These are phyloP conservation scores for Streblospio benedicti DNA, from an alignment of 1,140 invertebrate genomes.

Conservation along the genomic window DNA sequence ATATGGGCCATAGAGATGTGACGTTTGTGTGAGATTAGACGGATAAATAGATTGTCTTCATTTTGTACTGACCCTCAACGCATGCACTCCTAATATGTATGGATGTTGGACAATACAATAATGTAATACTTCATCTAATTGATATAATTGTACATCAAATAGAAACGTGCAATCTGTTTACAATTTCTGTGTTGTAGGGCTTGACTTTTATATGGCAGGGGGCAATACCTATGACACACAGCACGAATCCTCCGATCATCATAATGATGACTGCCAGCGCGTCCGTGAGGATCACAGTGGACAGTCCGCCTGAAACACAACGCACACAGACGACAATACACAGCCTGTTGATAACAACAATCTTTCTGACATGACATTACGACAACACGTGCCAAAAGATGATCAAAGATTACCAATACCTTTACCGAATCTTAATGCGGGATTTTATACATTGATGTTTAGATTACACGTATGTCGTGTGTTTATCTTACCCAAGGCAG, in stretches of 20 bases:
- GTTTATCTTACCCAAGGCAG: constrained; percentile 14
- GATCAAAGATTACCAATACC: too few relatives aligned
- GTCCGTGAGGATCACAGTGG: constrained; percentile 50
- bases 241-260: constrained; percentile 45
- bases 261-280: constrained; percentile 50
- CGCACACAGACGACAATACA: neutral
- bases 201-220: too few relatives aligned
- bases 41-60: too few relatives aligned
- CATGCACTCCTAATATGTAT: too few relatives aligned
- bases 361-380: too few relatives aligned
- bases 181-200: neutral
- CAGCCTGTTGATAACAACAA: neutral
- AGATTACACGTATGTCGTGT: too few relatives aligned
- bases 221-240: constrained; percentile 44
- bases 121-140: neutral
- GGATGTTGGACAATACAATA: neutral
- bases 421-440: neutral
- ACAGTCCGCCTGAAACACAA: constrained; percentile 35
- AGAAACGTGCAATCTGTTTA: constrained; percentile 4
- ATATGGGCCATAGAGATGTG: too few relatives aligned
- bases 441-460: neutral
- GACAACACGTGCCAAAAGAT: too few relatives aligned
- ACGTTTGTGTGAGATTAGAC: too few relatives aligned
- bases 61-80: too few relatives aligned
- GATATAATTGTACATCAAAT: neutral